Conservation (phyloP, 2,797 vertebrate species). For the Chloroceryle amazona region DNA sequence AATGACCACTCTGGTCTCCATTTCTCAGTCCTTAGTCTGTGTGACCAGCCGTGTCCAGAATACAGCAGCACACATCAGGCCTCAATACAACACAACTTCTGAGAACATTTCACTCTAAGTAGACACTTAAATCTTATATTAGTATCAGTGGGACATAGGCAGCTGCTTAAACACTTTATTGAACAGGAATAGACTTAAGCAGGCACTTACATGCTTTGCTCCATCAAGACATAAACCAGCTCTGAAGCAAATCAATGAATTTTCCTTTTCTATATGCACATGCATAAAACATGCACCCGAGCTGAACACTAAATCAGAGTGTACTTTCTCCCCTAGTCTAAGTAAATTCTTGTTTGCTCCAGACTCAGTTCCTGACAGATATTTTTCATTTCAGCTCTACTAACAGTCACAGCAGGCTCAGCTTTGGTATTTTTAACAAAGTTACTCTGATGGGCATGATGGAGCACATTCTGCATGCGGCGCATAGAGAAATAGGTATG, state of each 20-base stretch:
- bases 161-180: conserved; percentile 34
- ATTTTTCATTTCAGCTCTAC: neutral
- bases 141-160: neutral
- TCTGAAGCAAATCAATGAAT: conserved; percentile 43
- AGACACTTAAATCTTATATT: neutral
- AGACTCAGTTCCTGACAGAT: neutral
- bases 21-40: neutral
- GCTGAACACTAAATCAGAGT: neutral
- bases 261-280: conserved; percentile 5
- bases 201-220: neutral
- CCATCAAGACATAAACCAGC: conserved; percentile 19
- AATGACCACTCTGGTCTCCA: neutral
- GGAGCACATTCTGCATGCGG: neutral
- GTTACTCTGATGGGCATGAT: neutral
- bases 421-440: neutral
- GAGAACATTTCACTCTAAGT: neutral
- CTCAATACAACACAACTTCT: neutral
- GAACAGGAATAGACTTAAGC: conserved; percentile 22
- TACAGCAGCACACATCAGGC: neutral
- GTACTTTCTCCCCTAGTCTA: neutral
- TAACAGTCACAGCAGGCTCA: conserved; percentile 14
- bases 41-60: neutral
- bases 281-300: conserved; percentile 1
- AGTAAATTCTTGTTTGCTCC: conserved; percentile 1
- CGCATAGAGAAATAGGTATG: neutral